Evolutionary conservation across 2,888 invertebrate genomes (phyloP).

Genomic region (Cerastoderma edule): DNA sequence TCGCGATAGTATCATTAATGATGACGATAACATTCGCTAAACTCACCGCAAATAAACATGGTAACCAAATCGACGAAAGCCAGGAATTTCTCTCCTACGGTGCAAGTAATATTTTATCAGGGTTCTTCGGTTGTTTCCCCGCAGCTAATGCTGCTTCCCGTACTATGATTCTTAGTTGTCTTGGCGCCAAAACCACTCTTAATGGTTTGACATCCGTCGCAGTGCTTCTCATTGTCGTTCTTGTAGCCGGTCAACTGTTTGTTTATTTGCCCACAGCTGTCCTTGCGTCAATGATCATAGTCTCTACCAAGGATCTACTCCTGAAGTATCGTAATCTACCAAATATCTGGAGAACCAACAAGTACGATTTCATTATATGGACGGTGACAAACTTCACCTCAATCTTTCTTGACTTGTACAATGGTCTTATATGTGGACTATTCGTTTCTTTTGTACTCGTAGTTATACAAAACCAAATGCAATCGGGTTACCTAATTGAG

Average conservation of each 20-base stretch:
- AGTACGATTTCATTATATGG: slow-evolving; percentile 88
- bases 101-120: slow-evolving; percentile 75
- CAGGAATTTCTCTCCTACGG: slow-evolving; percentile 83
- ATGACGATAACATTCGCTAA: slow-evolving; percentile 79
- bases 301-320: slow-evolving; percentile 84
- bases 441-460: slow-evolving; percentile 66
- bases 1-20: slow-evolving; percentile 70
- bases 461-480: slow-evolving; percentile 63
- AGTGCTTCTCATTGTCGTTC: slow-evolving; percentile 75
- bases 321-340: slow-evolving; percentile 89
- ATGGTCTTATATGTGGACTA: slow-evolving; percentile 74
- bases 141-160: slow-evolving; percentile 80
- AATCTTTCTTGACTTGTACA: slow-evolving; percentile 70
- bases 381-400: slow-evolving; percentile 68
- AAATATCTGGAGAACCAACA: slow-evolving; percentile 90
- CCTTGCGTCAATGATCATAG: slow-evolving; percentile 84
- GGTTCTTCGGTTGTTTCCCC: slow-evolving; percentile 83
- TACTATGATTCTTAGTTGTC: slow-evolving; percentile 70
- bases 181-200: slow-evolving; percentile 75
- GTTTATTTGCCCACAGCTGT: slow-evolving; percentile 77
- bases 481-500: slow-evolving; percentile 52
- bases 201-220: slow-evolving; percentile 68
- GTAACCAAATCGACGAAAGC: slow-evolving; percentile 80
- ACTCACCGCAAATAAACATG: slow-evolving; percentile 79
- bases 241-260: slow-evolving; percentile 78